A percentile compares a stretch with the other conserved stretches of the same genome.
Evolutionary conservation across 2,888 invertebrate species (phyloP).

Genomic region (Drosophila histrio): DNA sequence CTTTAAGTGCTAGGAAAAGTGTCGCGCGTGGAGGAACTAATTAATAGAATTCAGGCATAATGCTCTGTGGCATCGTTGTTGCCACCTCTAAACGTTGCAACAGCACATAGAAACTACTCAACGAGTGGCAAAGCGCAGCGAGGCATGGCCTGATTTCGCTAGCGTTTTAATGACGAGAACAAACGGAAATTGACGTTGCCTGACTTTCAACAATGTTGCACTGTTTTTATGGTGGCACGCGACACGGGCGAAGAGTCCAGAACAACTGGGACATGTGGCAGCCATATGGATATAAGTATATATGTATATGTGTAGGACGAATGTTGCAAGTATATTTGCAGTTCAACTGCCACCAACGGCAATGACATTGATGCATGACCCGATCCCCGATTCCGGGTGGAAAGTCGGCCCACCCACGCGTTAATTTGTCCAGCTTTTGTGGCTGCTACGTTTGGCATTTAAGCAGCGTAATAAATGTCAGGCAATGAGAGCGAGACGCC

Average conservation of each 20-base stretch:
- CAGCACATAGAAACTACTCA: not conserved
- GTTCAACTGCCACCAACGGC: constrained; percentile 30
- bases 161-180: constrained; percentile 74
- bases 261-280: constrained; percentile 52
- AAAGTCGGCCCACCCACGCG: constrained; percentile 50
- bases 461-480: constrained; percentile 74
- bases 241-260: constrained; percentile 41
- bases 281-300: constrained; percentile 49
- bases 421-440: constrained; percentile 73
- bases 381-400: constrained; percentile 11
- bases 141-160: constrained; percentile 39
- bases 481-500: constrained; percentile 44
- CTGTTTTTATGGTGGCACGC: constrained; percentile 70
- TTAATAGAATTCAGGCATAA: constrained; percentile 51
- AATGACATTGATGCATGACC: constrained; percentile 74
- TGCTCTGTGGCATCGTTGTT: not conserved
- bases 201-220: constrained; percentile 71
- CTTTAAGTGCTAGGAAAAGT: constrained; percentile 69
- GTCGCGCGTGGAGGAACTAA: constrained; percentile 56
- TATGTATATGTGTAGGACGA: not conserved
- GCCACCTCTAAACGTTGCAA: constrained; percentile 7
- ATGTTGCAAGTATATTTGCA: constrained; percentile 47
- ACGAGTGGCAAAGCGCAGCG: constrained; percentile 45
- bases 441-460: constrained; percentile 44
- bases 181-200: constrained; percentile 75